Evolutionary conservation across 2,797 vertebrate genomes (phyloP).

Genomic region (Anguilla pacifica): DNA sequence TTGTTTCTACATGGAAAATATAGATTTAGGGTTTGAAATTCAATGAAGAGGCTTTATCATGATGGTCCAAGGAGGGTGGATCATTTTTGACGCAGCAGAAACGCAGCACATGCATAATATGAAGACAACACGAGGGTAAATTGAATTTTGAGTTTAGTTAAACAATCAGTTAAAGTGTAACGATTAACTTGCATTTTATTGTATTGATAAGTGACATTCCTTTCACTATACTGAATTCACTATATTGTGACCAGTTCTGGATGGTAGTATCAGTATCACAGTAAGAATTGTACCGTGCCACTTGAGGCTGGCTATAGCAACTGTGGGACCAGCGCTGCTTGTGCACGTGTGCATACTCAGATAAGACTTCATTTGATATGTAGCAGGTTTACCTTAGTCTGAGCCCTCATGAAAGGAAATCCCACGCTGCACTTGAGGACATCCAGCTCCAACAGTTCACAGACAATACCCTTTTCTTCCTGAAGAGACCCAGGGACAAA

Average conservation of each 20-base stretch:
- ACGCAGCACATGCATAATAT: too few species aligned
- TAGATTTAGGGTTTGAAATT: too few species aligned
- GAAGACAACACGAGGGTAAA: too few species aligned
- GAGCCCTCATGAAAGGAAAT: constrained; percentile 98
- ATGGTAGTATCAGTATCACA: background rate
- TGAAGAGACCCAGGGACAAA: constrained; percentile 67
- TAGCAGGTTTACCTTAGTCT: constrained; percentile 81
- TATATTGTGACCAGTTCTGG: background rate
- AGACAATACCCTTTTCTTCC: constrained; percentile 96
- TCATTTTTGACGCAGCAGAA: too few species aligned
- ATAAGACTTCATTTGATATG: background rate
- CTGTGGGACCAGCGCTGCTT: background rate
- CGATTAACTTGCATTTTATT: background rate
- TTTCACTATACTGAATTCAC: too few species aligned
- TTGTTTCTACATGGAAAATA: too few species aligned
- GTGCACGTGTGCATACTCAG: background rate
- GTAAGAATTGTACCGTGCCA: background rate
- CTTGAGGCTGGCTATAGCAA: background rate
- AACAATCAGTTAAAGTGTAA: background rate
- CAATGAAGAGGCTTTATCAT: too few species aligned
- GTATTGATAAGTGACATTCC: background rate
- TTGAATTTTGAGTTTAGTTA: background rate
- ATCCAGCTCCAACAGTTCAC: constrained; percentile 88
- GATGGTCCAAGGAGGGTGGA: too few species aligned
- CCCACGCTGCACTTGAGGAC: constrained; percentile 97